Conservation (phyloP, 2,797 vertebrate species). For the Girardinus metallicus region DNA sequence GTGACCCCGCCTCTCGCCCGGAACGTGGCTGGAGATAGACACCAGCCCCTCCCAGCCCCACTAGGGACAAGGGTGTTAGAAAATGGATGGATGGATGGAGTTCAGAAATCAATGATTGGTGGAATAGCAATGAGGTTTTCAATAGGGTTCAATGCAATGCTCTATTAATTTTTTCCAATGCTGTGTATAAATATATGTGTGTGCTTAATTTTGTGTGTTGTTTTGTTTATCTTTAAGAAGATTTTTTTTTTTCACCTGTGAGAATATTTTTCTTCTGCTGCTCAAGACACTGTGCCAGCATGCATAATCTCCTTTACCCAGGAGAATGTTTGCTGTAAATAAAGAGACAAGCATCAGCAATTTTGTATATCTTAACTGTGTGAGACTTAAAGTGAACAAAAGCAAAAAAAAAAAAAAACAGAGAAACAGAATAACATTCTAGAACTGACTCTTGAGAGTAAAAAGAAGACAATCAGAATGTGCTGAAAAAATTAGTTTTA, state of each 20-base stretch:
- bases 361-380: conserved; percentile 42
- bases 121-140: no score
- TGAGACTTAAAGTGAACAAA: neutral
- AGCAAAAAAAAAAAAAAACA: conserved; percentile 1
- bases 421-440: neutral
- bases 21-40: no score
- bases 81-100: no score
- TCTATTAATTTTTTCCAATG: no score
- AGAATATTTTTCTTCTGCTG: conserved; percentile 43
- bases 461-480: conserved; percentile 11
- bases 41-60: no score
- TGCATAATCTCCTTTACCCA: conserved; percentile 47
- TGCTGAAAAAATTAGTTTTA: conserved; percentile 39
- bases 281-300: neutral
- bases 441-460: conserved; percentile 13
- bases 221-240: neutral
- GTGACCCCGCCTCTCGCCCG: no score
- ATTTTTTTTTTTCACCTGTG: conserved; percentile 42
- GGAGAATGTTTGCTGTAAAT: conserved; percentile 34
- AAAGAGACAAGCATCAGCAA: conserved; percentile 54
- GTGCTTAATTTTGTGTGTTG: neutral
- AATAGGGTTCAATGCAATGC: no score
- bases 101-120: no score
- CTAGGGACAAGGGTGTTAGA: no score
- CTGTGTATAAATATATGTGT: no score